Evolutionary conservation across 2,888 invertebrate genomes (phyloP).

Genomic region (Amphimallon solstitiale): DNA sequence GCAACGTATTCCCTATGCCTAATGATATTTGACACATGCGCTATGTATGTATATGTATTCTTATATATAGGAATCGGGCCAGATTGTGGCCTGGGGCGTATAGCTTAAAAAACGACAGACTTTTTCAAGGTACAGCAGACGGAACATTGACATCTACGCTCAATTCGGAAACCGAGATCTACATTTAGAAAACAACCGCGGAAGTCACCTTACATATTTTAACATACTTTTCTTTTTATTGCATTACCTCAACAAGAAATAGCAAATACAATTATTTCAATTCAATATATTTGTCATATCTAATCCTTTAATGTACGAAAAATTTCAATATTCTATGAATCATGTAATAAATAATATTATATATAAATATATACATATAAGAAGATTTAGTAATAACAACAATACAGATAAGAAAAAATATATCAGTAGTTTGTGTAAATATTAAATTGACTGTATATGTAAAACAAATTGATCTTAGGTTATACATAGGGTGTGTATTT

Average conservation of each 20-base stretch:
- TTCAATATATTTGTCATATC: neutral
- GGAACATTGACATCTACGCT: no score
- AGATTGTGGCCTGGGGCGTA: no score
- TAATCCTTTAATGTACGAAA: neutral
- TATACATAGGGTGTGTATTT: neutral
- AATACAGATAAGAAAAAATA: slow-evolving; percentile 13
- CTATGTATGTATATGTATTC: no score
- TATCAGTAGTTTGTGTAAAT: slow-evolving; percentile 20
- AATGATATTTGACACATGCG: no score
- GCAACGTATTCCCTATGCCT: no score
- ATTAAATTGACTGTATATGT: slow-evolving; percentile 7
- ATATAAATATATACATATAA: slow-evolving; percentile 5
- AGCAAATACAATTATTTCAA: neutral
- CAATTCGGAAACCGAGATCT: no score
- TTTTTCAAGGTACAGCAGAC: no score
- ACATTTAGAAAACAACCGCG: no score
- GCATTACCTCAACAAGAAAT: slow-evolving; percentile 1
- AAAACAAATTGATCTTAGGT: slow-evolving; percentile 8
- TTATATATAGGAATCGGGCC: no score
- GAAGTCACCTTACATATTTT: no score
- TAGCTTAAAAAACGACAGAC: no score
- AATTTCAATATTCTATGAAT: slow-evolving; percentile 11
- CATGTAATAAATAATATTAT: neutral
- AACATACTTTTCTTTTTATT: slow-evolving; percentile 19
- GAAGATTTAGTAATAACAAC: slow-evolving; percentile 10